Percentiles rank a stretch among this genome's conserved stretches.
These are phyloP conservation scores for Hylaeus volcanicus DNA, from an alignment of 1,140 invertebrate species.

Conservation along the genomic window DNA sequence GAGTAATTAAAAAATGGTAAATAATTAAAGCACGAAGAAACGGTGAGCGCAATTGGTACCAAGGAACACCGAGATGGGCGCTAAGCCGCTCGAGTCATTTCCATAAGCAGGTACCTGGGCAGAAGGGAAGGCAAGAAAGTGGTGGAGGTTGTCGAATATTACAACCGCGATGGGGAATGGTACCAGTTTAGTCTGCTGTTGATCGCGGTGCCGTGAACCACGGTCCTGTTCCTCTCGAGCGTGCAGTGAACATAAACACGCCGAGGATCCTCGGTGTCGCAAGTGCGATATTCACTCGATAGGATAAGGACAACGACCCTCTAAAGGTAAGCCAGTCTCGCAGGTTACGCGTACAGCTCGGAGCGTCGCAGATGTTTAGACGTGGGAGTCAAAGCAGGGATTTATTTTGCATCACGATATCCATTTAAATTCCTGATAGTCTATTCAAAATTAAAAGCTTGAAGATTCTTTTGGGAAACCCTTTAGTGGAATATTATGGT, in stretches of 20 bases:
- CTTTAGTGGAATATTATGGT: too few species aligned
- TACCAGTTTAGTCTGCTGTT: constrained; percentile 77
- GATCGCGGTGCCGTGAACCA: constrained; percentile 73
- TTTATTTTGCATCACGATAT: too few species aligned
- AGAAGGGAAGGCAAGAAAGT: constrained; percentile 65
- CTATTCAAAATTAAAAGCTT: too few species aligned
- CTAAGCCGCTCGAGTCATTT: constrained; percentile 10
- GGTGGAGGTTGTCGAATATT: constrained; percentile 79
- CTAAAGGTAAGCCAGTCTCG: constrained; percentile 37
- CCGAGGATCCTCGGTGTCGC: constrained; percentile 2
- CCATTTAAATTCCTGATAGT: too few species aligned
- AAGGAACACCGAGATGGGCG: constrained; percentile 4
- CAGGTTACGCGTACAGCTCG: too few species aligned
- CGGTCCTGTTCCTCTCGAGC: constrained; percentile 37
- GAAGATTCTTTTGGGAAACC: too few species aligned
- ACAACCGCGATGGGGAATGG: constrained; percentile 77
- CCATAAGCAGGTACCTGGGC: constrained; percentile 24
- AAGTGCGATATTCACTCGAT: constrained; percentile 9
- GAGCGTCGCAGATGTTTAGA: too few species aligned
- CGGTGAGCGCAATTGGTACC: too few species aligned
- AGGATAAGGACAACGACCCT: constrained; percentile 46
- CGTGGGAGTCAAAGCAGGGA: background rate
- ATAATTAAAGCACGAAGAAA: too few species aligned
- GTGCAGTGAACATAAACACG: constrained; percentile 12
- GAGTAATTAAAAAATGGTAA: too few species aligned